A percentile compares a stretch with the other conserved stretches of the same genome.
Conservation (phyloP, 2,113 vertebrate genomes). For the Lucifuga dentata region DNA sequence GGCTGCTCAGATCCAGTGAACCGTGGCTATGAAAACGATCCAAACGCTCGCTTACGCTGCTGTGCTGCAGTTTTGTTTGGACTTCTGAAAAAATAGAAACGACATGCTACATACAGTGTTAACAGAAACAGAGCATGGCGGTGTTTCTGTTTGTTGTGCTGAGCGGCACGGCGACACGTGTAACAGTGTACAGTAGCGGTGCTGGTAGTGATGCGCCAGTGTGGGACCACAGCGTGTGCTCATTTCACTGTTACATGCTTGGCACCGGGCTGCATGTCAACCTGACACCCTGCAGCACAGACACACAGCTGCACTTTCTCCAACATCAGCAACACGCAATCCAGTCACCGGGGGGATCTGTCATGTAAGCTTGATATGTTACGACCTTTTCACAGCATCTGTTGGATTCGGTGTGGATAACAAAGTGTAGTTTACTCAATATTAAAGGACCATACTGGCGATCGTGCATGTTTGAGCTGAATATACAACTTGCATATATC, state of each 20-base stretch:
- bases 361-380: no score
- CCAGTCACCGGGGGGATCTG: no score
- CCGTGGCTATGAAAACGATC: not conserved
- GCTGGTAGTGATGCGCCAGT: conserved; percentile 43
- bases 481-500: no score
- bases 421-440: no score
- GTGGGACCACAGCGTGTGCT: conserved; percentile 41
- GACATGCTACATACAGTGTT: conserved; percentile 4
- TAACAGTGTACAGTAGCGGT: conserved; percentile 13
- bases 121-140: conserved; percentile 7
- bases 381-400: no score
- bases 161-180: not conserved
- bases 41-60: not conserved
- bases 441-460: no score
- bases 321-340: no score
- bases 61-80: not conserved
- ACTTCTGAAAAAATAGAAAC: conserved; percentile 26
- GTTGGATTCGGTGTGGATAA: no score
- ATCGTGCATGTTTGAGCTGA: no score
- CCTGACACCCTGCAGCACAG: conserved; percentile 54
- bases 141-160: conserved; percentile 11
- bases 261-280: conserved; percentile 60
- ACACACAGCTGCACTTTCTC: conserved; percentile 43
- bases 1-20: not conserved
- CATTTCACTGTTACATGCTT: conserved; percentile 72